Percentiles rank a stretch among this genome's conserved stretches.
These are phyloP conservation scores for Chouioia cunea DNA, from an alignment of 2,888 invertebrate genomes.

Conservation along the genomic window DNA sequence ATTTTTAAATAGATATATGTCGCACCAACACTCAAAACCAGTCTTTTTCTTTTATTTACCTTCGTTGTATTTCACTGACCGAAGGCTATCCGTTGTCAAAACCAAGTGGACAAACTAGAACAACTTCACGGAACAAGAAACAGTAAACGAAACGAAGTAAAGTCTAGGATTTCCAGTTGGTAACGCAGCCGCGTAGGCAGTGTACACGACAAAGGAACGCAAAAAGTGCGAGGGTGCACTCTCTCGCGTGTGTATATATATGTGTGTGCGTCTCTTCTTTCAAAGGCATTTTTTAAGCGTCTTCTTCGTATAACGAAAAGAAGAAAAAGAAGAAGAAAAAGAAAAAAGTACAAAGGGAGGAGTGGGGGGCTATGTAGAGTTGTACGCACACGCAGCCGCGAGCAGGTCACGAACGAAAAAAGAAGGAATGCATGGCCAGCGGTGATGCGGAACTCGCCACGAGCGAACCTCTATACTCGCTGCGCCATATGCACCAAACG, in stretches of 20 bases:
- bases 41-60: too few relatives aligned
- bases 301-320: constrained; percentile 23
- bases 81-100: too few relatives aligned
- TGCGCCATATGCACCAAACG: not conserved
- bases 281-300: constrained; percentile 18
- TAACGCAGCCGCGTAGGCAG: not conserved
- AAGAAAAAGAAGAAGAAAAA: not conserved
- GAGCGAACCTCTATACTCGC: not conserved
- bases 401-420: constrained; percentile 8
- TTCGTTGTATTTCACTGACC: too few relatives aligned
- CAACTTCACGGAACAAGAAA: too few relatives aligned
- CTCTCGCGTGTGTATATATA: not conserved
- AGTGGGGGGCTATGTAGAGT: too few relatives aligned
- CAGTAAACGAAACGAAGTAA: not conserved
- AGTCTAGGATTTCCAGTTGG: not conserved
- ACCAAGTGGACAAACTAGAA: too few relatives aligned
- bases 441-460: constrained; percentile 20
- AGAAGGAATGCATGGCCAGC: constrained; percentile 14
- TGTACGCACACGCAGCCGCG: not conserved
- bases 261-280: not conserved
- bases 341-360: not conserved
- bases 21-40: too few relatives aligned
- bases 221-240: not conserved
- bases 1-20: too few relatives aligned
- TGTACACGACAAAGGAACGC: constrained; percentile 4